Conservation (phyloP, 2,797 vertebrate species). For the Discoglossus pictus region DNA sequence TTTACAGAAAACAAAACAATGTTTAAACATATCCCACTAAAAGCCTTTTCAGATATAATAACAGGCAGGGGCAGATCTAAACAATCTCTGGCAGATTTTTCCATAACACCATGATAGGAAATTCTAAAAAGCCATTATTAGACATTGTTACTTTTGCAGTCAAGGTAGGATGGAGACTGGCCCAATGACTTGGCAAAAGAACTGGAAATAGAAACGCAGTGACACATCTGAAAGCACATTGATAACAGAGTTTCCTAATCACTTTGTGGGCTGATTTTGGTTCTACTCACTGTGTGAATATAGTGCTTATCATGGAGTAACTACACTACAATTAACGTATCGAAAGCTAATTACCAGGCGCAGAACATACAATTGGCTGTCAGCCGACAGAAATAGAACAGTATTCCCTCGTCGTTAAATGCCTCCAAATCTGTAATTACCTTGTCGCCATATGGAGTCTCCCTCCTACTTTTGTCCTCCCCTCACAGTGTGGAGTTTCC, state of each 20-base stretch:
- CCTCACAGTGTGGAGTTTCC: slow-evolving; percentile 29
- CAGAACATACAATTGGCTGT: slow-evolving; percentile 24
- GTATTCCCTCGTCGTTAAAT: slow-evolving; percentile 43
- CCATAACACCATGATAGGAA: neutral
- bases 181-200: slow-evolving; percentile 21
- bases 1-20: too few relatives aligned
- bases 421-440: slow-evolving; percentile 35
- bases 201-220: slow-evolving; percentile 35
- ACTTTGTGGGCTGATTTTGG: slow-evolving; percentile 24
- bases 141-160: neutral
- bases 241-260: slow-evolving; percentile 26
- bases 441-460: slow-evolving; percentile 39
- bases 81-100: neutral
- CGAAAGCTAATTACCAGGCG: slow-evolving; percentile 39
- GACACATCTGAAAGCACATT: slow-evolving; percentile 6
- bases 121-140: slow-evolving; percentile 22
- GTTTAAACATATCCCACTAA: too few relatives aligned
- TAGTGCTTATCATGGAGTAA: slow-evolving; percentile 34
- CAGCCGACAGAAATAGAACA: slow-evolving; percentile 41
- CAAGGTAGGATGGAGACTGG: slow-evolving; percentile 4
- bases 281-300: slow-evolving; percentile 37
- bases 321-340: slow-evolving; percentile 38
- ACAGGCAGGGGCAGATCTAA: too few relatives aligned
- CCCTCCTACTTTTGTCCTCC: slow-evolving; percentile 41
- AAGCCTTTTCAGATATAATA: slow-evolving; percentile 13